A percentile compares a stretch with the other conserved stretches of the same genome.
These are phyloP conservation scores for Aselliscus stoliczkanus DNA, from an alignment of 2,797 vertebrate species.

Conservation along the genomic window DNA sequence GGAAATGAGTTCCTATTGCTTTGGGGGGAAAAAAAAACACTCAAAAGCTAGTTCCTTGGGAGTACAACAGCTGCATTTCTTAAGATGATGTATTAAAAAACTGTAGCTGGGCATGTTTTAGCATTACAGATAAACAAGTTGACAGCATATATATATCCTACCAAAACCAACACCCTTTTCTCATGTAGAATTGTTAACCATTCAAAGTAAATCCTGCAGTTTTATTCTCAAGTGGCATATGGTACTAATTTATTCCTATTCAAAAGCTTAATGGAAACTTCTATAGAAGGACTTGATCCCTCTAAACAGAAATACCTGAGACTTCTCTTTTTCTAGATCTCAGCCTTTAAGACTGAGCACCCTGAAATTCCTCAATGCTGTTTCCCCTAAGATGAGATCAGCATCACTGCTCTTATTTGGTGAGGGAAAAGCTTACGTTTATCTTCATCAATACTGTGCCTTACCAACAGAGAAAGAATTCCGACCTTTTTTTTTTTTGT, in stretches of 20 bases:
- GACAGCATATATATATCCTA: conserved; percentile 1
- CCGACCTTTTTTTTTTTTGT: background rate
- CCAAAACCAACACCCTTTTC: background rate
- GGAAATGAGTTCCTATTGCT: background rate
- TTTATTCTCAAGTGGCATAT: background rate
- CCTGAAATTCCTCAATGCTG: background rate
- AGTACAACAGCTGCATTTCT: background rate
- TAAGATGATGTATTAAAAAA: background rate
- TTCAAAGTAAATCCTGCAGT: background rate
- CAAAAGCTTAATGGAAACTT: background rate
- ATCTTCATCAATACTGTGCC: background rate
- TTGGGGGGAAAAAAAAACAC: background rate
- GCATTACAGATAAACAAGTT: background rate
- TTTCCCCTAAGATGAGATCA: background rate
- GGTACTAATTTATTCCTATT: background rate
- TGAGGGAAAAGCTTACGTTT: background rate
- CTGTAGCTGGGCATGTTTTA: background rate
- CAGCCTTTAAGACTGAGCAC: background rate
- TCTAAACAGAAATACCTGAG: background rate
- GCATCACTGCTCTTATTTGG: background rate
- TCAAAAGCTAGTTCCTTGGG: background rate
- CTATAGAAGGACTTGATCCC: background rate
- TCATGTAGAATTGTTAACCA: conserved; percentile 18
- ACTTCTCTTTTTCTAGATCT: background rate
- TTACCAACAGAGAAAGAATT: background rate